Percentiles rank a stretch among this genome's conserved stretches.
phyloP scores from a whole-genome alignment of 2,888 invertebrate genomes.

The Emmelina monodactyla region DNA sequence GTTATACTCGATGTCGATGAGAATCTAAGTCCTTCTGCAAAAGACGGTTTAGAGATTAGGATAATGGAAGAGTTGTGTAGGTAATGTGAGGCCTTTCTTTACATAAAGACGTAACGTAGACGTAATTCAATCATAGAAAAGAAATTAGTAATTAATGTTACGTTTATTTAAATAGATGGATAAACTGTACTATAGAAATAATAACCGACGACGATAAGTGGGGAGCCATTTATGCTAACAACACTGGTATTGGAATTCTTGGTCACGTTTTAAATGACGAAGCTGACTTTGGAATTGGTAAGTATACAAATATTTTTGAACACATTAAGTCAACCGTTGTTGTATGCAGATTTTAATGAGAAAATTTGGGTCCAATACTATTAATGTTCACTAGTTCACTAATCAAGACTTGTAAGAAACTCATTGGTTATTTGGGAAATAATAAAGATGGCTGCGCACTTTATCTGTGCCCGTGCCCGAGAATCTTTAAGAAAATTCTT shows the following conservation, averaged over 20 bases:
- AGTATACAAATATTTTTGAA: slow-evolving; percentile 6
- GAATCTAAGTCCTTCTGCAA: slow-evolving; percentile 30
- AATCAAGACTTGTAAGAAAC: slow-evolving; percentile 18
- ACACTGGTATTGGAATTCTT: slow-evolving; percentile 70
- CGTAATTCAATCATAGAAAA: neutral
- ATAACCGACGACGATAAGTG: slow-evolving; percentile 68
- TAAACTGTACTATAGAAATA: slow-evolving; percentile 49
- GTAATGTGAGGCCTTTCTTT: slow-evolving; percentile 22
- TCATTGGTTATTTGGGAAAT: no score
- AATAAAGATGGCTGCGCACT: no score
- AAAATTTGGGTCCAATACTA: neutral
- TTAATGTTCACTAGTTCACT: slow-evolving; percentile 24
- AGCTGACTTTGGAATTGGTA: slow-evolving; percentile 70
- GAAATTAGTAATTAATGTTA: no score
- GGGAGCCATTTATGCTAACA: slow-evolving; percentile 72
- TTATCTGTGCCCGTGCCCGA: no score
- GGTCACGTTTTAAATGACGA: slow-evolving; percentile 69
- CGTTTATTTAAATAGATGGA: no score
- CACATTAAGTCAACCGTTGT: no score
- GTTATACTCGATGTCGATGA: slow-evolving; percentile 51
- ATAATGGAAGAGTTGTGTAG: slow-evolving; percentile 58
- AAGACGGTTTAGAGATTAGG: slow-evolving; percentile 64
- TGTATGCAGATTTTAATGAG: neutral
- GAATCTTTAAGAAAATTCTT: no score
- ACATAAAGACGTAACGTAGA: neutral